Evolutionary conservation across 2,797 vertebrate species (phyloP).

Genomic region (Danio tinwini): DNA sequence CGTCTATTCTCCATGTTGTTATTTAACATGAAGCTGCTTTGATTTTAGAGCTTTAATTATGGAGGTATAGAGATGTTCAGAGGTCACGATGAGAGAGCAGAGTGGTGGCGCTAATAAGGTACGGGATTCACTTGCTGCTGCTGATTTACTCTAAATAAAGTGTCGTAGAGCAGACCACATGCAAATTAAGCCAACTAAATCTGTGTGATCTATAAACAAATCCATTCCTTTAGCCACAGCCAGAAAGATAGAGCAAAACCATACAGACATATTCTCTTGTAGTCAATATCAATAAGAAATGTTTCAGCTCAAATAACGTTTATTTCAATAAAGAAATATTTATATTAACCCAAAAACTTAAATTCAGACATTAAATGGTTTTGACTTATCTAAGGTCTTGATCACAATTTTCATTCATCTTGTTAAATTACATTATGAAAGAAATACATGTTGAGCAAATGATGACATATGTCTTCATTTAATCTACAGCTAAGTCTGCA

Average conservation of each 20-base stretch:
- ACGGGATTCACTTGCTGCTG: not conserved
- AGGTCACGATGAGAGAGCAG: slow-evolving; percentile 35
- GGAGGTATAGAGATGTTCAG: slow-evolving; percentile 48
- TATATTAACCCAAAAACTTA: not conserved
- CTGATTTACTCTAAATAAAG: slow-evolving; percentile 17
- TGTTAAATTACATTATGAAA: not conserved
- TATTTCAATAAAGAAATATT: not conserved
- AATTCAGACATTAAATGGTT: not conserved
- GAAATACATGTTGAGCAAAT: not conserved
- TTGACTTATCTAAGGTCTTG: not conserved
- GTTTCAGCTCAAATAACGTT: not conserved
- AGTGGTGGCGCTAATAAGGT: not conserved
- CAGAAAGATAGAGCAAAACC: not conserved
- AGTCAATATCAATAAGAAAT: not conserved
- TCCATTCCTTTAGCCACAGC: not conserved
- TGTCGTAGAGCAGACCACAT: not conserved
- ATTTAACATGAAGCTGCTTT: slow-evolving; percentile 55
- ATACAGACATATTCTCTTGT: not conserved
- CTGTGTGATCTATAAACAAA: not conserved
- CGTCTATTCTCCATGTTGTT: slow-evolving; percentile 53
- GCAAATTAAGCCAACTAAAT: slow-evolving; percentile 1
- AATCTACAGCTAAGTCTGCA: not conserved
- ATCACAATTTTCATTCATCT: not conserved
- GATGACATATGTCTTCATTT: not conserved
- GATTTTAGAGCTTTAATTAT: slow-evolving; percentile 58